A percentile compares a stretch with the other conserved stretches of the same genome.
Evolutionary conservation across 1,140 invertebrate species (phyloP).

Genomic region (Cherax quadricarinatus): DNA sequence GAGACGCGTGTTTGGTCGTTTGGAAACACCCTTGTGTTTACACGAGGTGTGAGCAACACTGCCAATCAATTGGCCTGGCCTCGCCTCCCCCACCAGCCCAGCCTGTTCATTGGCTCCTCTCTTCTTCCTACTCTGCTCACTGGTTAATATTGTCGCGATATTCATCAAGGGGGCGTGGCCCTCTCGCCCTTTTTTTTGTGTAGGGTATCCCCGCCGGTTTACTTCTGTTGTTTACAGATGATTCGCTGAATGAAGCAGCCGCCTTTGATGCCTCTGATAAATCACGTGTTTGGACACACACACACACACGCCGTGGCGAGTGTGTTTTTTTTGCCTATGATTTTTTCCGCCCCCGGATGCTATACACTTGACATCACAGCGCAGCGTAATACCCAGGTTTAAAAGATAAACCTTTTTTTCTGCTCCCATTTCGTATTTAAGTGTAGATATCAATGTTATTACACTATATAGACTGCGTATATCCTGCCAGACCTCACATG

Average conservation of each 20-base stretch:
- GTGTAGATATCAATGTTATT: no score
- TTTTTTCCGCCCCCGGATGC: no score
- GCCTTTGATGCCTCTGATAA: slow-evolving; percentile 27
- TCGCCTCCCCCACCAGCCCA: background rate
- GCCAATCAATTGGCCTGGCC: slow-evolving; percentile 34
- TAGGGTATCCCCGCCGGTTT: background rate
- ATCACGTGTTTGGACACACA: slow-evolving; percentile 11
- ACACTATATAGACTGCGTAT: no score
- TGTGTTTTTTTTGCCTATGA: no score
- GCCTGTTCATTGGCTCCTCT: background rate
- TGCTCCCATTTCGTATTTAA: no score
- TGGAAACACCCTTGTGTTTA: background rate
- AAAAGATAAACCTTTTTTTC: no score
- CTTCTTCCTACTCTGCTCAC: background rate
- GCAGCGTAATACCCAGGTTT: no score
- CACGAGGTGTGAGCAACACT: background rate
- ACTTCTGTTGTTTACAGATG: background rate
- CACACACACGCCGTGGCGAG: background rate
- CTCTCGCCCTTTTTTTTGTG: background rate
- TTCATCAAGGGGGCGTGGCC: slow-evolving; percentile 19
- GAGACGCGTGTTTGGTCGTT: no score
- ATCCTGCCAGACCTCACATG: no score
- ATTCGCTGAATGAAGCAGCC: background rate
- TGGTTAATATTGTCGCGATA: slow-evolving; percentile 36
- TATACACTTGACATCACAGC: no score